Evolutionary conservation across 2,888 invertebrate species (phyloP), one percentile per base, ranked within the genome.

Genomic region (Azorinus chamasolen): DNA sequence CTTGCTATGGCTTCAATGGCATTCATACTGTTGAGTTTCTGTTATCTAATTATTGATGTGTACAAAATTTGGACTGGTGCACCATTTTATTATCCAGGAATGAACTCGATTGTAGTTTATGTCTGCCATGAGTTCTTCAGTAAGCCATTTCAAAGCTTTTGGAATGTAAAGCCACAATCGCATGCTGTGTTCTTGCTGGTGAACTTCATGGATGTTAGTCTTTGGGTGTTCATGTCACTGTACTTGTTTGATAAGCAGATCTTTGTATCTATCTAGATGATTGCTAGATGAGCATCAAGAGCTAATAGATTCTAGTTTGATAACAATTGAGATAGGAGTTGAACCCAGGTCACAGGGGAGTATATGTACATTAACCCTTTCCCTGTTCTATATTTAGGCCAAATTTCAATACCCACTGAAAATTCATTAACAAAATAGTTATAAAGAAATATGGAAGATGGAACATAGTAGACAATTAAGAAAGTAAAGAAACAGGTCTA

Each of bases 91-190:
- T 96, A 96, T 73, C 96, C 97, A 46, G 97, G 93, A 16, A 97
- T 97, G 95, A 98, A 98, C 93, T 96, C 98, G 27, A 96, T 98
- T 65, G 94, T 97, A 1, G 94, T 98, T 87, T 98, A 98, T 93
- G 94, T 97, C 10, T 97, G 97, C 0, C 98, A 98, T 91, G 95
- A 95, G 14, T 91, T 98, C 1, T 95, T 81, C 43, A 70, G 61
- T 50, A 25, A 50, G 51, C 80, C 80, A 43, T 80, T 80, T 48
- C 50, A 54, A 54, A 62, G 61, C 2, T 80, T 80, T 48, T 80
- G 80, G 80, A 50, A 61, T 25, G 63, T 80, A 5, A 86, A 89
- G 2, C 95, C 75, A 4, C 51, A 95, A n/a, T 95, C 95, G 0
- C 97, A 97, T 91, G 93, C 94, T 0, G 95, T 95, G 48, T 94